Percentiles rank a stretch among this genome's conserved stretches.
Evolutionary conservation across 2,113 vertebrate species (phyloP).

Genomic region (Leucosticte australis): DNA sequence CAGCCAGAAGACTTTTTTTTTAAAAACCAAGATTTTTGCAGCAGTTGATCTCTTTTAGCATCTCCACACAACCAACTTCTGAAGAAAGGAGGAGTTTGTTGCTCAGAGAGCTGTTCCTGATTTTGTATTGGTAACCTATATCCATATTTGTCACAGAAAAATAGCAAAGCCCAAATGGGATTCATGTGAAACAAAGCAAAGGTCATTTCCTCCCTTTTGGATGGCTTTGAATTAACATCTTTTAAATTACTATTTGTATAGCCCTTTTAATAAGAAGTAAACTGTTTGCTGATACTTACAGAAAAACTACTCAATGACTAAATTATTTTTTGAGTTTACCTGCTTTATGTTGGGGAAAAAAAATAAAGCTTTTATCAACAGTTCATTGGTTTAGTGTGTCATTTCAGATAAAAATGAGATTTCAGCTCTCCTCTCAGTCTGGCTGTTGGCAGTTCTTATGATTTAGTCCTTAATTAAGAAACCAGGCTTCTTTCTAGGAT

Average conservation of each 20-base stretch:
- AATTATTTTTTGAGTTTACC: conserved; percentile 26
- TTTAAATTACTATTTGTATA: not conserved
- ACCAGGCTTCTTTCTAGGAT: not conserved
- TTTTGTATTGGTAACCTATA: not conserved
- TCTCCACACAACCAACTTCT: not conserved
- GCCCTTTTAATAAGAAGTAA: not conserved
- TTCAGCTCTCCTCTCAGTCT: not conserved
- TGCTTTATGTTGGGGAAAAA: not conserved
- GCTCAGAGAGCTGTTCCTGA: not conserved
- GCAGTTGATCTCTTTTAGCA: not conserved
- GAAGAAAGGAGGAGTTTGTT: not conserved
- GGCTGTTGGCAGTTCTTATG: not conserved
- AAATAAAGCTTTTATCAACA: conserved; percentile 20
- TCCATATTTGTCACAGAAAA: conserved; percentile 3
- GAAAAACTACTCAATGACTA: not conserved
- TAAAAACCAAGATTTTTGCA: not conserved
- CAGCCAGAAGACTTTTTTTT: not conserved
- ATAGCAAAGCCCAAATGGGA: not conserved
- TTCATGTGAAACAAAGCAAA: conserved; percentile 4
- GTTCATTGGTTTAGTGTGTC: not conserved
- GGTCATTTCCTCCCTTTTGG: not conserved
- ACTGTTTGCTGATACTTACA: not conserved
- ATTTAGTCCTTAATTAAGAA: not conserved
- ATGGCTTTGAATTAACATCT: conserved; percentile 30
- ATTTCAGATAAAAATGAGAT: not conserved